Conservation (phyloP, 2,797 vertebrate species). For the Masticophis lateralis region DNA sequence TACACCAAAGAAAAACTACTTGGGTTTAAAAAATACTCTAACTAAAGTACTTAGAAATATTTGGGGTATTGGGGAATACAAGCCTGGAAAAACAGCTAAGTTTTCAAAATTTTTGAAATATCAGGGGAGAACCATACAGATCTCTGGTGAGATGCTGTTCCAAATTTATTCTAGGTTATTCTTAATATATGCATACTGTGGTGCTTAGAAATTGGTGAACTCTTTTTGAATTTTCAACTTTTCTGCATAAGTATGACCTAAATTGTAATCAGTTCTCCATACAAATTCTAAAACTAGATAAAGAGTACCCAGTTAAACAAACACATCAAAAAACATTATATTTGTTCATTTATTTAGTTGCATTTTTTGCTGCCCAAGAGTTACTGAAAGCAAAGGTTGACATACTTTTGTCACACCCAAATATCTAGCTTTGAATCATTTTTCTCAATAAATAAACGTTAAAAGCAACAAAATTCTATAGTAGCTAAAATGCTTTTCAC, state of each 20-base stretch:
- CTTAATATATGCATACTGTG: neutral
- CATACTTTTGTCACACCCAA: neutral
- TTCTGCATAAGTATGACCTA: neutral
- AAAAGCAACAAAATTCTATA: neutral
- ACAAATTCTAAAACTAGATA: neutral
- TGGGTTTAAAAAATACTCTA: neutral
- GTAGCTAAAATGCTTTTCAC: neutral
- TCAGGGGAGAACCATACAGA: neutral
- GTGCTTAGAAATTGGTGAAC: neutral
- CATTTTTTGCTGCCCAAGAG: neutral
- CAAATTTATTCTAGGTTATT: neutral
- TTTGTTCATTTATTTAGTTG: neutral
- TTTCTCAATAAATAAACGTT: neutral
- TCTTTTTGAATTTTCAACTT: neutral
- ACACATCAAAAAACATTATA: neutral
- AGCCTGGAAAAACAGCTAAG: neutral
- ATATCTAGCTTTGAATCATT: neutral
- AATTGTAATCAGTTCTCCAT: neutral
- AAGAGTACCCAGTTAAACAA: neutral
- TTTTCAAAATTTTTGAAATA: neutral
- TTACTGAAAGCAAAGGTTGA: neutral
- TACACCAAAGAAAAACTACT: neutral
- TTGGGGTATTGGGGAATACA: neutral
- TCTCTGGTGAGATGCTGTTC: neutral
- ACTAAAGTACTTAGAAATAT: neutral